These are phyloP conservation scores for Meganola albula DNA, from an alignment of 2,888 invertebrate species.

Conservation along the genomic window DNA sequence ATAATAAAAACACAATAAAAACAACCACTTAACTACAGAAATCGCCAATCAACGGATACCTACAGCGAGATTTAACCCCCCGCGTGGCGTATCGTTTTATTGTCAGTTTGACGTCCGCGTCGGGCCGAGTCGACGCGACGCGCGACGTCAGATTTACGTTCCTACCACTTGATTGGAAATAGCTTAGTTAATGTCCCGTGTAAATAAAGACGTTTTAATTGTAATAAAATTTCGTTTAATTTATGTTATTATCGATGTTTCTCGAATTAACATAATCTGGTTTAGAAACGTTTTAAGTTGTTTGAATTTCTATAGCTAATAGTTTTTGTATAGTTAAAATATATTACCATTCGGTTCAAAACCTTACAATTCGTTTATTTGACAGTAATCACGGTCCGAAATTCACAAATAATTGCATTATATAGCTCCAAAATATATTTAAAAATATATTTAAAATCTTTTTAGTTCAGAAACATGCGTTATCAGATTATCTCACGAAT, in stretches of 20 bases:
- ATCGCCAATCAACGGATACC: conserved; percentile 34
- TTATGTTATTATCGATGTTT: conserved; percentile 20
- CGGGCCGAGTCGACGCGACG: too few species aligned
- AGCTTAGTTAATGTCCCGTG: conserved; percentile 30
- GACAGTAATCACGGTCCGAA: too few species aligned
- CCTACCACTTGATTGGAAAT: conserved; percentile 33
- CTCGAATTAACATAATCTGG: conserved; percentile 24
- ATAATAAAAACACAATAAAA: conserved; percentile 33
- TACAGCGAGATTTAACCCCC: conserved; percentile 41
- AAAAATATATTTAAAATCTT: too few species aligned
- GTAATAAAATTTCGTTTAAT: conserved; percentile 33
- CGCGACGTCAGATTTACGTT: conserved; percentile 32
- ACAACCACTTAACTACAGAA: conserved; percentile 27
- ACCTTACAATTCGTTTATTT: too few species aligned
- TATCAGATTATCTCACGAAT: conserved; percentile 7
- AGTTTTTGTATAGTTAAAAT: too few species aligned
- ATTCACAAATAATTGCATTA: too few species aligned
- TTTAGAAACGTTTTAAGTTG: too few species aligned
- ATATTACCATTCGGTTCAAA: too few species aligned
- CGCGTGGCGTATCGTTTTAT: conserved; percentile 33
- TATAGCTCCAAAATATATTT: too few species aligned
- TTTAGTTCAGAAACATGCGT: too few species aligned
- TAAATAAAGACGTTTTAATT: conserved; percentile 33
- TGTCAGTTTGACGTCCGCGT: conserved; percentile 28
- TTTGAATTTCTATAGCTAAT: too few species aligned